phyloP scores from a whole-genome alignment of 2,113 vertebrate genomes.

The Tursiops truncatus region DNA sequence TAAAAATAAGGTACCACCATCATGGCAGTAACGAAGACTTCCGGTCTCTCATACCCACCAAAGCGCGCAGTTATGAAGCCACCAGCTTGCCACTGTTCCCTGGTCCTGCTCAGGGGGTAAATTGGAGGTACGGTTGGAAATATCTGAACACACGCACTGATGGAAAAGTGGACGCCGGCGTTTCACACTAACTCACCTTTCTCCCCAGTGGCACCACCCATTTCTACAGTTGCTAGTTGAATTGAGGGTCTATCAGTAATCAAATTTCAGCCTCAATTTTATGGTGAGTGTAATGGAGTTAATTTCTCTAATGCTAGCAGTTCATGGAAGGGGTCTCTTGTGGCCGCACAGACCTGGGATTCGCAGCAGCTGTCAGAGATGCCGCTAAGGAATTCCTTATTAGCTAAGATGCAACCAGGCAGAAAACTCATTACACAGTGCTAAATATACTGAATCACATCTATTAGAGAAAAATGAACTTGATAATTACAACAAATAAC shows the following conservation, averaged over 20 bases:
- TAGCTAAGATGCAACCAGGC: constrained; percentile 97
- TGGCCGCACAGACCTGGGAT: constrained; percentile 84
- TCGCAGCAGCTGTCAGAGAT: constrained; percentile 87
- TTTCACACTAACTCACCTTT: background rate
- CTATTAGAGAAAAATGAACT: constrained; percentile 95
- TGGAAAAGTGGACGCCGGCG: background rate
- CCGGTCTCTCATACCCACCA: background rate
- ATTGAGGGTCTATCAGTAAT: constrained; percentile 84
- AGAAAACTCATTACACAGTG: constrained; percentile 99
- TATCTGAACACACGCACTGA: background rate
- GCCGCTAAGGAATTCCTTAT: constrained; percentile 91
- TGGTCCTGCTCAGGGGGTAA: background rate
- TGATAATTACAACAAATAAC: constrained; percentile 95
- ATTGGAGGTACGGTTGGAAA: background rate
- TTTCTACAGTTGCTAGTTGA: constrained; percentile 55
- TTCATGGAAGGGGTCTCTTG: constrained; percentile 84
- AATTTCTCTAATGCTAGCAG: constrained; percentile 88
- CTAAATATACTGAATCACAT: constrained; percentile 99
- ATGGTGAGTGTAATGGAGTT: constrained; percentile 88
- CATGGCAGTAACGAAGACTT: background rate
- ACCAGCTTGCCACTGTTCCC: background rate
- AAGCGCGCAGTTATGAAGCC: background rate
- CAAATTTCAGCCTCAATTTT: constrained; percentile 89
- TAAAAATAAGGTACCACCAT: background rate
- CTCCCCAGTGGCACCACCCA: background rate